A percentile compares a stretch with the other conserved stretches of the same genome.
These are phyloP conservation scores for Iselma pallidipennis DNA, from an alignment of 2,888 invertebrate species.

Conservation along the genomic window DNA sequence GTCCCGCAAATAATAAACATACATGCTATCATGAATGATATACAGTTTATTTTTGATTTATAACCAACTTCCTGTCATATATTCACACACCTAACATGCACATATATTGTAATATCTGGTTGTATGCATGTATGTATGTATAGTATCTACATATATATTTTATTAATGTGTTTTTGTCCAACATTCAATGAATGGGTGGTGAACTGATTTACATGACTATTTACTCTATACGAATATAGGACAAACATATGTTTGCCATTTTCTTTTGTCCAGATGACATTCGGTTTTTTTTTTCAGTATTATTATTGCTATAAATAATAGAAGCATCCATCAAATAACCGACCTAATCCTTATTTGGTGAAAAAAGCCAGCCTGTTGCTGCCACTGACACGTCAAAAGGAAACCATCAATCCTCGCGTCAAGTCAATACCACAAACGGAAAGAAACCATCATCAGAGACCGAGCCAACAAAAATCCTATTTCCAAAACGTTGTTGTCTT, in stretches of 20 bases:
- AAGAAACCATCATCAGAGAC: slow-evolving; percentile 6
- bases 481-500: slow-evolving; percentile 19
- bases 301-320: slow-evolving; percentile 7
- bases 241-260: not conserved
- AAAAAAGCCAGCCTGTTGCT: slow-evolving; percentile 9
- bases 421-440: slow-evolving; percentile 21
- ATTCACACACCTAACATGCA: slow-evolving; percentile 49
- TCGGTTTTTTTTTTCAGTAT: not conserved
- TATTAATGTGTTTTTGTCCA: slow-evolving; percentile 28
- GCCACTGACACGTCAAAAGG: slow-evolving; percentile 15
- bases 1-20: slow-evolving; percentile 45
- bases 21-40: slow-evolving; percentile 48
- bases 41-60: slow-evolving; percentile 51
- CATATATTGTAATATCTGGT: slow-evolving; percentile 28
- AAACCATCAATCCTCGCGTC: slow-evolving; percentile 22
- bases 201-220: slow-evolving; percentile 24
- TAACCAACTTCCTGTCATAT: slow-evolving; percentile 48
- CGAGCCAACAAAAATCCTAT: slow-evolving; percentile 18
- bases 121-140: slow-evolving; percentile 4
- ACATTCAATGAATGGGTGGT: slow-evolving; percentile 17
- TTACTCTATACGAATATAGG: not conserved
- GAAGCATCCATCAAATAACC: slow-evolving; percentile 2
- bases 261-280: not conserved
- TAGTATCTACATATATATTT: slow-evolving; percentile 11
- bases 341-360: slow-evolving; percentile 8